Percentiles rank a stretch among this genome's conserved stretches.
These are phyloP conservation scores for Cnemophilus loriae DNA, from an alignment of 2,113 vertebrate genomes.

Conservation along the genomic window DNA sequence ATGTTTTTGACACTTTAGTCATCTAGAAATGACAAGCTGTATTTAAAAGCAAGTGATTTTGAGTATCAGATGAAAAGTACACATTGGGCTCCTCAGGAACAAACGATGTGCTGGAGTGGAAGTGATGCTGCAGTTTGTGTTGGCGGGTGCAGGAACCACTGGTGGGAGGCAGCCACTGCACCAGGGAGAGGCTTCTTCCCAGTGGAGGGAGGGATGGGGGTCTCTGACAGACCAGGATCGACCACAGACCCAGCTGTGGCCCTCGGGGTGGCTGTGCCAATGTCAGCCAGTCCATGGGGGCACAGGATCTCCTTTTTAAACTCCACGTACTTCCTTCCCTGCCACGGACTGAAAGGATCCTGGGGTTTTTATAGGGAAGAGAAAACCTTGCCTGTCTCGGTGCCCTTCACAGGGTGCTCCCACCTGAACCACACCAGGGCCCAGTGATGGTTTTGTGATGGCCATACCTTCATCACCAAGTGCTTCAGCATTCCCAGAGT, in stretches of 20 bases:
- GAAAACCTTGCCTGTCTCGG: not conserved
- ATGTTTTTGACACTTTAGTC: constrained; percentile 29
- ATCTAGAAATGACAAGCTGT: constrained; percentile 28
- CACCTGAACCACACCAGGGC: not conserved
- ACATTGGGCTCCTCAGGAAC: not conserved
- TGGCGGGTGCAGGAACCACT: not conserved
- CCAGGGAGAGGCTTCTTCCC: not conserved
- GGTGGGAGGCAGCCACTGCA: not conserved
- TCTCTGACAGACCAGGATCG: not conserved
- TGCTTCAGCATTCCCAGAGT: not conserved
- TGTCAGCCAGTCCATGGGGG: not conserved
- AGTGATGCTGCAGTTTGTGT: fast-evolving
- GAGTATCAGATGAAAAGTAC: not conserved
- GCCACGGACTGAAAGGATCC: not conserved
- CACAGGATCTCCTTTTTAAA: not conserved
- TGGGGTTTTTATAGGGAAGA: not conserved
- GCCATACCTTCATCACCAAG: not conserved
- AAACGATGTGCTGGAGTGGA: constrained; percentile 4
- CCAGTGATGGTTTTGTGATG: not conserved
- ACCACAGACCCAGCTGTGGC: fast-evolving
- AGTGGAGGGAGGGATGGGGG: not conserved
- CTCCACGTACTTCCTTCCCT: not conserved
- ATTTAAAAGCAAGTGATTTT: constrained; percentile 44
- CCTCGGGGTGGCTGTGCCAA: not conserved
- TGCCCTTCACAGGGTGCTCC: not conserved